Evolutionary conservation across 2,113 vertebrate species (phyloP).

Genomic region (Sinosuthora webbiana): DNA sequence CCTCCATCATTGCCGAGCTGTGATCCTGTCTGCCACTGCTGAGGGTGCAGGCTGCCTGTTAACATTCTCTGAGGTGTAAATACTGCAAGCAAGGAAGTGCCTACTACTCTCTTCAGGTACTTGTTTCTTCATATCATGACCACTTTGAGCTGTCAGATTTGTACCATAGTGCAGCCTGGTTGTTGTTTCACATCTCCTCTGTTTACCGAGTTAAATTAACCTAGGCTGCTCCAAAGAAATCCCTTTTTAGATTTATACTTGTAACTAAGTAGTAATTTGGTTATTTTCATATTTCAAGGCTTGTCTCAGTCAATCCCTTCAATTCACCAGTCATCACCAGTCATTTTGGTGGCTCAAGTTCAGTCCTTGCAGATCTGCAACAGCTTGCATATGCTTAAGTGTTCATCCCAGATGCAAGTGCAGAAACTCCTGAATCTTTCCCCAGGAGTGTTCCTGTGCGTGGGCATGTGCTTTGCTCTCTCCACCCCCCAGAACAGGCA

Average conservation of each 20-base stretch:
- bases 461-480: conserved; percentile 65
- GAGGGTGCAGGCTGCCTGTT: not conserved
- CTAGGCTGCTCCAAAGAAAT: not conserved
- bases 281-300: not conserved
- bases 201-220: not conserved
- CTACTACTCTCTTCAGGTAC: not conserved
- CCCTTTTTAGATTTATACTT: not conserved
- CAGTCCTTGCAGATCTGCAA: conserved; percentile 5
- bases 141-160: not conserved
- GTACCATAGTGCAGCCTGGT: not conserved
- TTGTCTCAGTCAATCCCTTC: conserved; percentile 32
- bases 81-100: not conserved
- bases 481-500: conserved; percentile 66
- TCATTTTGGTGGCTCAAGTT: conserved; percentile 20
- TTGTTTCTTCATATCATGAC: not conserved
- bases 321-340: not conserved
- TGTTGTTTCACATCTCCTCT: not conserved
- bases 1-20: not conserved
- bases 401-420: conserved; percentile 64
- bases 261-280: conserved; percentile 10
- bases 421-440: conserved; percentile 74
- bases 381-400: not conserved
- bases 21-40: not conserved
- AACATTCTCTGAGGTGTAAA: not conserved
- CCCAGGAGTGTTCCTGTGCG: conserved; percentile 74